Base-by-base conservation (phyloP, 2,888 invertebrate species). In the Drosophila hamatofila region DNA sequence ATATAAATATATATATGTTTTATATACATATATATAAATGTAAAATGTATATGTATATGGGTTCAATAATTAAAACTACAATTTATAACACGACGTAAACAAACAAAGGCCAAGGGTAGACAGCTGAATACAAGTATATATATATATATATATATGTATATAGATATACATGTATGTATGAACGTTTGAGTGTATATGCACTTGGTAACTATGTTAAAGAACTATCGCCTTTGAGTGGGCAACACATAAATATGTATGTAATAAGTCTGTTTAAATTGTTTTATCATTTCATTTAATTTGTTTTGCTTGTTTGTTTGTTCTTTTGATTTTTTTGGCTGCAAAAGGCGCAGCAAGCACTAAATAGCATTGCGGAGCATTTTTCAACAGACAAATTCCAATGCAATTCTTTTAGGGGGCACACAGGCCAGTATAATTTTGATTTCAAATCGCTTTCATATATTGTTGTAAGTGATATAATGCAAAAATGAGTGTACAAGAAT, bases 31-130 rank as follows among this genome's bases (percentile, higher is more conserved):
- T 88, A 59, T 54, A 54, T 54, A 54, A 37, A 54, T 39, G 58
- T 77, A 30, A 70, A 63, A 75, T 67, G 54, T 77, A 51, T 61
- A 58, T 77, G 46, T 76, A 63, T 68, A 63, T 49, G 68, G 57
- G 58, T 72, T 65, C 49, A 83, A 83, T 77, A 86, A 71, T 87
- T 84, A 72, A 82, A 72, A 72, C 85, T 84, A 84, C 83, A 88
- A 80, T 85, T 84, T 63, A 85, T 84, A 88, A 84, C 88, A 81
- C 70, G 88, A 87, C 82, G 85, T 75, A 81, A 83, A 84, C 83
- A 84, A 87, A 87, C 85, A 84, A 80, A 68, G 85, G 83, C 83
- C 88, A 83, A 84, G 70, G 75, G 72, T 69, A 63, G 75, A 77
- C 67, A 73, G 70, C 69, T 72, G 81, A 78, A 73, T 66, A 75